Evolutionary conservation across 1,140 invertebrate genomes (phyloP), one percentile per base, ranked within the genome.

Genomic region (Drosophila leontia): DNA sequence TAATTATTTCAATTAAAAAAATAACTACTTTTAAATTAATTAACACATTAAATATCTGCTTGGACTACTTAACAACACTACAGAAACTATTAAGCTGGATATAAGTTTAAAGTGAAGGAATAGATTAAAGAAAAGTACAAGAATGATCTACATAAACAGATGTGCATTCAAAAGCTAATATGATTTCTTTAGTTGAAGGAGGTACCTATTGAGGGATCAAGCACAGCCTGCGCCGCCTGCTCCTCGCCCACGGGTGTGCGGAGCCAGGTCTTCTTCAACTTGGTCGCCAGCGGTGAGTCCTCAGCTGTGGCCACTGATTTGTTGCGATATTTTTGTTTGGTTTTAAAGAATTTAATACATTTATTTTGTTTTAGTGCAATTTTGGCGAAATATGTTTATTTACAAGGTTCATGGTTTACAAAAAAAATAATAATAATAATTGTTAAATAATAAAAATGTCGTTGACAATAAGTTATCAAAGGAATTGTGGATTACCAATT

Each of bases 261-360:
- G 90, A 95, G 94, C 94, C 94, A 95, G 93, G 95, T 95, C 94
- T 95, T 95, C 93, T 95, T 95, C 92, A 95, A 93, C 93, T 95
- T 95, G 92, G 94, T 95, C 64, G 94, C 94, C 91, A 95, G 93
- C 84, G 95, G 94, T 80, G 95, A 94, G 60, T 93, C 92, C 93
- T 95, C 95, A 72, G 94, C 94, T 91, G 95, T 94, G 90, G 94
- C 94, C 94, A 95, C 95, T 95, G 93, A 67, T 94, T 59, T 23
- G 69, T 76, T 44, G 15, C 37, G 45, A 45, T n/a, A 53, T n/a
- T 55, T 48, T 55, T 23, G 9, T 15, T 34, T n/a, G 13, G 15
- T 55, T n/a, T 39, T 39, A 2, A 39, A 55, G 34, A 55, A 34
- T 80, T 47, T 48, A 7, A 37, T 44, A 65, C 26, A 47, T 51